Percentiles rank a stretch among this genome's conserved stretches.
Evolutionary conservation across 1,140 invertebrate genomes (phyloP).

Genomic region (Sipha flava): DNA sequence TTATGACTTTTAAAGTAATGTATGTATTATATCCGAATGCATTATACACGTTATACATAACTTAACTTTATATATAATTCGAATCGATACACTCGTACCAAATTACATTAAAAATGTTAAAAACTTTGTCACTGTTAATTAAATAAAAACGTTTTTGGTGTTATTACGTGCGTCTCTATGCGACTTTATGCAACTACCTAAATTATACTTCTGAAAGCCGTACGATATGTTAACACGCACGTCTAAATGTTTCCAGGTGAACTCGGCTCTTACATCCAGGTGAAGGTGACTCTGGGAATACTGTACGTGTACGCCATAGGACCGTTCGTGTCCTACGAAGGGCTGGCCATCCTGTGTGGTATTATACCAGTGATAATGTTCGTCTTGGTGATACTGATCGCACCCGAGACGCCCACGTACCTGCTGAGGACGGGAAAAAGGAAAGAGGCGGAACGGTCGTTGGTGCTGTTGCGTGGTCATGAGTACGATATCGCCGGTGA

Average conservation of each 20-base stretch:
- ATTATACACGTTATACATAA: too few species aligned
- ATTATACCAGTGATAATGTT: constrained; percentile 45
- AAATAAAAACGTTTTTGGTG: too few species aligned
- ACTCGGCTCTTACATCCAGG: constrained; percentile 69
- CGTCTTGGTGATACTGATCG: constrained; percentile 47
- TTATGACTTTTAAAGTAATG: too few species aligned
- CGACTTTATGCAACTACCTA: too few species aligned
- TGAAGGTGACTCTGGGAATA: constrained; percentile 74
- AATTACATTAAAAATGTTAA: too few species aligned
- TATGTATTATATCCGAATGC: too few species aligned
- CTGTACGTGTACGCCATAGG: constrained; percentile 67
- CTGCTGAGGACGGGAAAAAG: constrained; percentile 41
- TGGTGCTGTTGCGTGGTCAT: constrained; percentile 49
- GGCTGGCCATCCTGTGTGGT: constrained; percentile 36
- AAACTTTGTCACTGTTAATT: too few species aligned
- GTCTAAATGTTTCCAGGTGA: constrained; percentile 39
- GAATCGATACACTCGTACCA: too few species aligned
- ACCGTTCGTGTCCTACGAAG: constrained; percentile 39
- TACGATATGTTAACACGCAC: too few species aligned
- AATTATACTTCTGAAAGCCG: too few species aligned
- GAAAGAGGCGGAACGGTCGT: constrained; percentile 41
- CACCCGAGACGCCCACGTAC: constrained; percentile 47
- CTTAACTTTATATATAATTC: too few species aligned
- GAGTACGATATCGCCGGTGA: constrained; percentile 66
- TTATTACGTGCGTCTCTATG: too few species aligned